Evolutionary conservation across 2,797 vertebrate genomes (phyloP), one percentile per base, ranked within the genome.

Genomic region (Sebastes baramenuke): DNA sequence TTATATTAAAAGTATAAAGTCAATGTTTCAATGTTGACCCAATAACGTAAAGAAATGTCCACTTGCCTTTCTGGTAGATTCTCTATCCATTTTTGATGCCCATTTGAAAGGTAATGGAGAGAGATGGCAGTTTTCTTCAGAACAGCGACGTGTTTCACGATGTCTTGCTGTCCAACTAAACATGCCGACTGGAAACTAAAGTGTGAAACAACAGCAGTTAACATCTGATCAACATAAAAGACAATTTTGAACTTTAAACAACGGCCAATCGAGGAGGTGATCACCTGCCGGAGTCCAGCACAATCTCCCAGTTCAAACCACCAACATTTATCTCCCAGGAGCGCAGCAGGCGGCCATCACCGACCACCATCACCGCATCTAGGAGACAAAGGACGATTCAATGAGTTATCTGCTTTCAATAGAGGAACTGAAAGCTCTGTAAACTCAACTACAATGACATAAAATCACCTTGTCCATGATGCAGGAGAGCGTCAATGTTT

Each of bases 311-410:
- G 87, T 99, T 99, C 89, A 99, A 90, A 49, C 97, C 98, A 4
- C 99, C 99, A 0, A 99, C 88, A 84, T 96, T 98, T 20, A 96
- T 96, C 67, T 99, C 99, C 98, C 99, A 99, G 67, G 97, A 99
- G 3, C 99, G 98, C 84, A 99, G 93, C 64, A 98, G 91, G 0
- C 96, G 97, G 0, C 99, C 98, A 20, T 96, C 96, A 1, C 93
- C 98, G 42, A 97, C 96, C 59, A 99, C 95, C 0, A 97, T 93
- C 79, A 99, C 79, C 1, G 97, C 97, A 93, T 99, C 99, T 99
- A 66, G 4, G 29, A 46, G 2, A 66, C 14, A 34, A 72, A 70
- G 56, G 36, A 67, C 3, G 49, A 5, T 24, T 80, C 14, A 7
- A 59, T 54, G 12, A 73, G 14, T 42, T 5, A 55, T 25, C 11